phyloP scores from a whole-genome alignment of 2,888 invertebrate genomes.

The Biston betularia region DNA sequence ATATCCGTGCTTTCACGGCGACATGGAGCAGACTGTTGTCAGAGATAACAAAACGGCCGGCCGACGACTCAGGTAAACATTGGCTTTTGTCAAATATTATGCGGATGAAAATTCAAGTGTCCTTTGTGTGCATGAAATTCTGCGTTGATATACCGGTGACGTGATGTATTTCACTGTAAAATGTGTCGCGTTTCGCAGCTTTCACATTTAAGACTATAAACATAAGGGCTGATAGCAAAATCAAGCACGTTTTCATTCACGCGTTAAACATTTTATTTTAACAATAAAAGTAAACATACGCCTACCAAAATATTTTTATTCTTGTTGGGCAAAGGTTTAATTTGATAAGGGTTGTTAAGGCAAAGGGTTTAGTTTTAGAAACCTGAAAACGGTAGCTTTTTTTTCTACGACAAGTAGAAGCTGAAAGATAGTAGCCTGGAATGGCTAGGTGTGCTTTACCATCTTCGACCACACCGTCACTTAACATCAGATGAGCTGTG shows the following conservation, averaged over 20 bases:
- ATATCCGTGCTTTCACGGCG: conserved; percentile 62
- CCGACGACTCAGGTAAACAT: conserved; percentile 72
- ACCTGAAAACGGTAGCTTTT: too few species aligned
- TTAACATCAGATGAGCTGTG: too few species aligned
- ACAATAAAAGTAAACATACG: too few species aligned
- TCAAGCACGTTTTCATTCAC: not conserved
- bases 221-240: not conserved
- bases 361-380: too few species aligned
- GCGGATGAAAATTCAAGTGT: conserved; percentile 74
- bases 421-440: too few species aligned
- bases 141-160: conserved; percentile 44
- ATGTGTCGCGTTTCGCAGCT: conserved; percentile 42
- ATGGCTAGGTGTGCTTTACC: too few species aligned
- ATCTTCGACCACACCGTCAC: too few species aligned
- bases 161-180: conserved; percentile 19
- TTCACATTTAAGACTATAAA: conserved; percentile 27
- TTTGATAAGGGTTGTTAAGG: too few species aligned
- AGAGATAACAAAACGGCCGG: conserved; percentile 72
- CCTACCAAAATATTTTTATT: too few species aligned
- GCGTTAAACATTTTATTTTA: not conserved
- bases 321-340: too few species aligned
- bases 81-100: conserved; percentile 75
- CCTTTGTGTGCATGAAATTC: conserved; percentile 58
- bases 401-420: too few species aligned
- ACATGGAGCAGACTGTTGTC: conserved; percentile 66